Percentiles rank a stretch among this genome's conserved stretches.
phyloP scores from a whole-genome alignment of 2,113 vertebrate species.

The Colistium nudipinnis region DNA sequence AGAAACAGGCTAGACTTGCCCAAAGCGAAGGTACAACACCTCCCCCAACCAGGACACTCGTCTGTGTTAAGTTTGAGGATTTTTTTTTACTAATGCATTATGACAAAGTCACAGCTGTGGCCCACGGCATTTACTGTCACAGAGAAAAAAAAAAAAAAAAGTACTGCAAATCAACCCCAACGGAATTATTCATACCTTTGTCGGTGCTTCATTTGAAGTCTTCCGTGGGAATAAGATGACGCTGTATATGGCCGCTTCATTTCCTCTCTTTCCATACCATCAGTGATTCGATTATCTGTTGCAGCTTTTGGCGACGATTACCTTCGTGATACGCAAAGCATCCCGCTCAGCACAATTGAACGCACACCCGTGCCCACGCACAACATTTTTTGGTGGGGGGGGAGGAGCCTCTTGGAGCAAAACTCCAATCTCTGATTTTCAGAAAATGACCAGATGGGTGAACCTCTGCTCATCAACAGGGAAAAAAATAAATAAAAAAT shows the following conservation, averaged over 20 bases:
- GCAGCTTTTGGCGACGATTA: neutral
- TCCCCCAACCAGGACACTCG: constrained; percentile 43
- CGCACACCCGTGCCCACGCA: neutral
- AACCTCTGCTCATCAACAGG: no score
- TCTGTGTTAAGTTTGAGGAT: constrained; percentile 48
- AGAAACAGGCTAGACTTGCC: constrained; percentile 37
- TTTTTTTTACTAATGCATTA: constrained; percentile 52
- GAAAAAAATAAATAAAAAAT: no score
- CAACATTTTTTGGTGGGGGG: no score
- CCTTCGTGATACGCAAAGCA: neutral
- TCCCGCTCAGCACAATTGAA: neutral
- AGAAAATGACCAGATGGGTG: no score
- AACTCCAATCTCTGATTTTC: no score
- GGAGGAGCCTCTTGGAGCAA: no score
- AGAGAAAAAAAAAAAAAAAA: constrained; percentile 9
- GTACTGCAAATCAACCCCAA: constrained; percentile 30
- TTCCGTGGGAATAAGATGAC: no score
- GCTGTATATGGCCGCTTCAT: neutral
- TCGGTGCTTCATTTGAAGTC: constrained; percentile 39
- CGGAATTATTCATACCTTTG: constrained; percentile 47
- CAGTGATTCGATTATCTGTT: neutral
- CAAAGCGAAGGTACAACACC: constrained; percentile 39
- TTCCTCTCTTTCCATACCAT: no score
- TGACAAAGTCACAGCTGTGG: constrained; percentile 34
- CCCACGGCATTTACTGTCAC: constrained; percentile 38